phyloP scores from a whole-genome alignment of 1,140 invertebrate species.

The Solenopsis invicta region DNA sequence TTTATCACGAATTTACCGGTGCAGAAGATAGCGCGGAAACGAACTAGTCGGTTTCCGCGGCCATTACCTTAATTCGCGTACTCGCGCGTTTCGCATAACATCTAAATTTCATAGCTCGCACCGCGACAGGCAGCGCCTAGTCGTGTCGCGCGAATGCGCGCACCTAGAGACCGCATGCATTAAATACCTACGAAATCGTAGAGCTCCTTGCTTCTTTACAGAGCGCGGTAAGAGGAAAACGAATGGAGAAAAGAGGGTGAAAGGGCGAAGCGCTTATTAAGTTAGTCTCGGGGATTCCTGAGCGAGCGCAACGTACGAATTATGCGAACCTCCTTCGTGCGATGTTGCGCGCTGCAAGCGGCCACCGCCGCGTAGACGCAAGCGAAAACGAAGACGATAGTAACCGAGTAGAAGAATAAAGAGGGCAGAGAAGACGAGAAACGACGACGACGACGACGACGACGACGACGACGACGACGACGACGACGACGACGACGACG shows the following conservation, averaged over 20 bases:
- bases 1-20: not conserved
- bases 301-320: slow-evolving; percentile 81
- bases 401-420: slow-evolving; percentile 16
- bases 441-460: slow-evolving; percentile 43
- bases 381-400: slow-evolving; percentile 20
- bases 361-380: slow-evolving; percentile 24
- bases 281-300: slow-evolving; percentile 80
- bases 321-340: slow-evolving; percentile 73
- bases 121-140: slow-evolving; percentile 39
- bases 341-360: slow-evolving; percentile 18
- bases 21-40: not conserved
- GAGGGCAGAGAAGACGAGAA: slow-evolving; percentile 27
- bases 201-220: slow-evolving; percentile 1
- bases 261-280: slow-evolving; percentile 82
- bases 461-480: slow-evolving; percentile 39
- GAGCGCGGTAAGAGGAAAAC: not conserved
- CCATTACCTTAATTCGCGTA: slow-evolving; percentile 51
- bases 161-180: slow-evolving; percentile 39
- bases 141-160: slow-evolving; percentile 34
- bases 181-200: slow-evolving; percentile 67
- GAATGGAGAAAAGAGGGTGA: slow-evolving; percentile 62
- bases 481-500: slow-evolving; percentile 50
- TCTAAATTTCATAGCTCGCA: slow-evolving; percentile 56
- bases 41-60: slow-evolving; percentile 1
- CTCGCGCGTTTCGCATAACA: slow-evolving; percentile 51